Percentiles rank a stretch among this genome's conserved stretches.
Evolutionary conservation across 1,140 invertebrate genomes (phyloP).

Genomic region (Geopemphigus sp.): DNA sequence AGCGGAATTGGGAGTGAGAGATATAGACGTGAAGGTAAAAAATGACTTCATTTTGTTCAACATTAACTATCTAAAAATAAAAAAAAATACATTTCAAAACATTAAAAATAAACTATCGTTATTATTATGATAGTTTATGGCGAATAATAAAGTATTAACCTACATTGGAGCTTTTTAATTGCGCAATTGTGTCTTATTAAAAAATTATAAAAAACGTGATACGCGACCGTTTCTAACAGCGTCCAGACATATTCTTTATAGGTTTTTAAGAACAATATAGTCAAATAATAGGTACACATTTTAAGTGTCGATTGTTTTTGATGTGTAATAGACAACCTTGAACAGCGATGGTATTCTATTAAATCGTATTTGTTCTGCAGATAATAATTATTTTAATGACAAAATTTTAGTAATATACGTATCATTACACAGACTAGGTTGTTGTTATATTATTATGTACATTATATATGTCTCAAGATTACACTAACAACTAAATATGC

Average conservation of each 20-base stretch:
- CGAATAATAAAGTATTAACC: constrained; percentile 1
- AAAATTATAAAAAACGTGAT: constrained; percentile 25
- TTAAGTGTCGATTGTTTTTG: neutral
- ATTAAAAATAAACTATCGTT: neutral
- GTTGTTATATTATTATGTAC: too few relatives aligned
- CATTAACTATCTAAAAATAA: too few relatives aligned
- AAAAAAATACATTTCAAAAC: neutral
- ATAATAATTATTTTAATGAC: too few relatives aligned
- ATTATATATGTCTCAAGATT: too few relatives aligned
- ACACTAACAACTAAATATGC: too few relatives aligned
- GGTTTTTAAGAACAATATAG: constrained; percentile 16
- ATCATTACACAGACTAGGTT: too few relatives aligned
- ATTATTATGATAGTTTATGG: neutral
- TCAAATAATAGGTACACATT: neutral
- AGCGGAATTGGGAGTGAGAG: constrained; percentile 59
- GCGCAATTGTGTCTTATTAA: neutral
- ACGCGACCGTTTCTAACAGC: neutral
- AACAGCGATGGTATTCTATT: neutral
- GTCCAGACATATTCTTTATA: neutral
- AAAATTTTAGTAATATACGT: too few relatives aligned
- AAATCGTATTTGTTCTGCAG: neutral
- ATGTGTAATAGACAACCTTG: neutral
- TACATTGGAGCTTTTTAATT: neutral
- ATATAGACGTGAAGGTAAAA: constrained; percentile 59
- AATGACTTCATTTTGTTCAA: neutral